These are phyloP conservation scores for Coryphaenoides rupestris DNA, from an alignment of 2,113 vertebrate genomes.

Conservation along the genomic window DNA sequence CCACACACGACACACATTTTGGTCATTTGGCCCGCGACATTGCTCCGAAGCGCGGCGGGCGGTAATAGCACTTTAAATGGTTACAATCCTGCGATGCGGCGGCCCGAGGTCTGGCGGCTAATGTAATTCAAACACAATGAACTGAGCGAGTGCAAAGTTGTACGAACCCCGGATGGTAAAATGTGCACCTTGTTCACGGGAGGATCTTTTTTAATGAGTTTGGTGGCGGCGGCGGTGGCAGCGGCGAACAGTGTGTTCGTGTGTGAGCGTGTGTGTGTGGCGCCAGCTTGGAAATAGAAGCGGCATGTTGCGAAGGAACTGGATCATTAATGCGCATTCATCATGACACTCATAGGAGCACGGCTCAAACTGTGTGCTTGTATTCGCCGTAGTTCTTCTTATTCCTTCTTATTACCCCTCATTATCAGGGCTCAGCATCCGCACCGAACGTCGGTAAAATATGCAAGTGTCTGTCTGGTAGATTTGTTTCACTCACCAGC, in stretches of 20 bases:
- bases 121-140: constrained; percentile 47
- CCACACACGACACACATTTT: background rate
- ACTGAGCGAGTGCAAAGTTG: constrained; percentile 40
- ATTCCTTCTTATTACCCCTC: too few relatives aligned
- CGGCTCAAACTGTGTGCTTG: too few relatives aligned
- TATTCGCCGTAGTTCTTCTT: too few relatives aligned
- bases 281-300: too few relatives aligned
- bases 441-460: too few relatives aligned
- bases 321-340: too few relatives aligned
- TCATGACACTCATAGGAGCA: too few relatives aligned
- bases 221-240: constrained; percentile 18
- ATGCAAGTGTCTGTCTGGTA: too few relatives aligned
- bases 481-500: too few relatives aligned
- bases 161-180: constrained; percentile 3
- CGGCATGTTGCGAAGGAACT: too few relatives aligned
- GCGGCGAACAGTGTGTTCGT: constrained; percentile 10
- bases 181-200: background rate
- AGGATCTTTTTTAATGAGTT: constrained; percentile 38
- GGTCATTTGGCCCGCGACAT: constrained; percentile 20
- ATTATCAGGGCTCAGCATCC: too few relatives aligned
- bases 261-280: background rate
- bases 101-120: constrained; percentile 16
- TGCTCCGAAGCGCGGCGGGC: constrained; percentile 29
- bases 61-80: constrained; percentile 44
- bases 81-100: constrained; percentile 31